Evolutionary conservation across 1,140 invertebrate genomes (phyloP).

Genomic region (Homalodisca vitripennis): DNA sequence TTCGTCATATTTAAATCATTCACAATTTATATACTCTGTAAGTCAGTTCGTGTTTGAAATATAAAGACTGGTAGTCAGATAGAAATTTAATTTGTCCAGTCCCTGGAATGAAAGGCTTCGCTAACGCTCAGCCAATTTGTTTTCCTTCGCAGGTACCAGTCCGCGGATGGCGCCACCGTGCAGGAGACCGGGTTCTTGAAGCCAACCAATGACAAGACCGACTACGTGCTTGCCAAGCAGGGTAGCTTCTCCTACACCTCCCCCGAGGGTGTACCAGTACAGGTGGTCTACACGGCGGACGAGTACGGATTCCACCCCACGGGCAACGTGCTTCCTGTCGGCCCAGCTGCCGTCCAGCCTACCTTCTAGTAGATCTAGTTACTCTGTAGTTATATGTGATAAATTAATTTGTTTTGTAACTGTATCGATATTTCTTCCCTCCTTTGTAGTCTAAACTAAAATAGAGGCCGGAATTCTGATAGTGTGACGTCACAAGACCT

Average conservation of each 20-base stretch:
- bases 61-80: no score
- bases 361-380: background rate
- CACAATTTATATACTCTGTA: no score
- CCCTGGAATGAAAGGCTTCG: no score
- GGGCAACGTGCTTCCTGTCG: conserved; percentile 54
- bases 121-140: no score
- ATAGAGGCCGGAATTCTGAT: background rate
- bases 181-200: conserved; percentile 17
- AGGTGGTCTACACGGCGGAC: conserved; percentile 64
- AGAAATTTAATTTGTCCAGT: no score
- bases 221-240: conserved; percentile 42
- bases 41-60: no score
- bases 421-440: background rate
- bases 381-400: background rate
- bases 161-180: background rate
- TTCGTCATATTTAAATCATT: no score
- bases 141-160: no score
- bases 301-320: conserved; percentile 65
- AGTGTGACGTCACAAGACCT: background rate
- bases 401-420: background rate
- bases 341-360: conserved; percentile 40
- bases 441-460: background rate
- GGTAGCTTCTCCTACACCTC: conserved; percentile 50
- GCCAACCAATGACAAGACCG: conserved; percentile 20
- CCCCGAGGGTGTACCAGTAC: conserved; percentile 49